Conservation (phyloP, 2,888 invertebrate species). For the Hydroisotoma schaefferi region DNA sequence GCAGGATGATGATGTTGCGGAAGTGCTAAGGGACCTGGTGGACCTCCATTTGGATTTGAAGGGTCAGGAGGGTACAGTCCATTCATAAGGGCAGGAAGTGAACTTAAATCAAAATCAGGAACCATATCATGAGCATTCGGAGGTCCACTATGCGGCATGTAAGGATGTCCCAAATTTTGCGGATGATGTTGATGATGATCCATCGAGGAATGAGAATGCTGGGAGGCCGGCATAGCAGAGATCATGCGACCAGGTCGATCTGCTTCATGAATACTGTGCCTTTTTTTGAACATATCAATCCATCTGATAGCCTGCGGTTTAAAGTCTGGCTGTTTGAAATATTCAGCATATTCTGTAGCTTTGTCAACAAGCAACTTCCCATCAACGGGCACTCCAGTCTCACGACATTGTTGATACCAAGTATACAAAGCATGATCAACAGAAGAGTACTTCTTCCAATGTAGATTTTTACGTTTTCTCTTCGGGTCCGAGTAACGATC, state of each 20-base stretch:
- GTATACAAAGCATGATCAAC: constrained; percentile 14
- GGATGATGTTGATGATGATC: neutral
- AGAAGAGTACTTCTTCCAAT: constrained; percentile 23
- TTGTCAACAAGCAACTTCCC: constrained; percentile 1
- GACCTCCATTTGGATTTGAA: neutral
- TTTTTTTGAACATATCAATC: constrained; percentile 10
- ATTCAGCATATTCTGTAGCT: constrained; percentile 10
- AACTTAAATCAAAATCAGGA: constrained; percentile 11
- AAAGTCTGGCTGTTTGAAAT: constrained; percentile 10
- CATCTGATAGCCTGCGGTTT: constrained; percentile 2
- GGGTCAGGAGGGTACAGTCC: constrained; percentile 10
- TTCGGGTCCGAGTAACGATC: constrained; percentile 14
- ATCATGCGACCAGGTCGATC: constrained; percentile 3
- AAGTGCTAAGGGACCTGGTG: neutral
- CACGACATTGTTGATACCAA: constrained; percentile 20
- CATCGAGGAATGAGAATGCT: neutral
- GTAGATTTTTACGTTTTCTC: constrained; percentile 17
- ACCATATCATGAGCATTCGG: constrained; percentile 2
- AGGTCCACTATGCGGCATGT: neutral
- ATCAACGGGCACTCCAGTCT: constrained; percentile 3
- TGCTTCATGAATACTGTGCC: constrained; percentile 2
- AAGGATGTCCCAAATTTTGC: neutral
- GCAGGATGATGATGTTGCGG: neutral
- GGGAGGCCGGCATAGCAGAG: neutral
- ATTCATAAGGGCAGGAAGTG: constrained; percentile 1